Conservation (phyloP, 2,113 vertebrate species). For the Cnemophilus loriae region DNA sequence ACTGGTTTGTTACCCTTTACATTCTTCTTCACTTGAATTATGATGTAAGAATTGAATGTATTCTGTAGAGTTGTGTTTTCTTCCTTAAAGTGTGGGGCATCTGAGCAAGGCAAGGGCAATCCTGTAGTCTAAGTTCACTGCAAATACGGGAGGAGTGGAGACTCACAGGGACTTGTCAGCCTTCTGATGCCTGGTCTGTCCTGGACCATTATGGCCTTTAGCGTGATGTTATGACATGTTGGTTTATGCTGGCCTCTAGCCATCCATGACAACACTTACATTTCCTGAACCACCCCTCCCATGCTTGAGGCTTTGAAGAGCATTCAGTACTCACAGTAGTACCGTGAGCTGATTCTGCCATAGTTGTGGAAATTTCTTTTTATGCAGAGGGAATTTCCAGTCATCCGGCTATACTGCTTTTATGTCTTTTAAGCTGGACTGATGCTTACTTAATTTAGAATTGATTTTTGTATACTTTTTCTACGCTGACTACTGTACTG, state of each 20-base stretch:
- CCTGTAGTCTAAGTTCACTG: not conserved
- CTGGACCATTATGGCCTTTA: not conserved
- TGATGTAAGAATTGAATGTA: not conserved
- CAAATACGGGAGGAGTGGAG: not conserved
- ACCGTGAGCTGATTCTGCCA: not conserved
- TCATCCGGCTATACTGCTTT: not conserved
- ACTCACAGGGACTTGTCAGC: not conserved
- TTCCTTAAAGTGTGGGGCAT: not conserved
- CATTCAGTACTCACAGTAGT: not conserved
- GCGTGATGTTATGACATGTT: not conserved
- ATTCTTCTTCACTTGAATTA: not conserved
- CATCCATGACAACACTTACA: not conserved
- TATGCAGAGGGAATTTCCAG: conserved; percentile 19
- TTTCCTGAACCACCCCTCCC: conserved; percentile 2
- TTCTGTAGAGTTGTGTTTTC: not conserved
- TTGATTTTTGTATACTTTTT: not conserved
- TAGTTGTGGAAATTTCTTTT: not conserved
- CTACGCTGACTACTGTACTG: not conserved
- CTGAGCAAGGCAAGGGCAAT: not conserved
- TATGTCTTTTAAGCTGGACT: not conserved
- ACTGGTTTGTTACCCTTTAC: not conserved
- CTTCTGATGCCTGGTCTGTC: not conserved
- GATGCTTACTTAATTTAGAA: not conserved
- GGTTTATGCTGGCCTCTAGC: not conserved
- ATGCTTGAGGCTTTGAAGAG: not conserved